Percentiles rank a stretch among this genome's conserved stretches.
These are phyloP conservation scores for Brevipalpus yothersi DNA, from an alignment of 1,140 invertebrate species.

Conservation along the genomic window DNA sequence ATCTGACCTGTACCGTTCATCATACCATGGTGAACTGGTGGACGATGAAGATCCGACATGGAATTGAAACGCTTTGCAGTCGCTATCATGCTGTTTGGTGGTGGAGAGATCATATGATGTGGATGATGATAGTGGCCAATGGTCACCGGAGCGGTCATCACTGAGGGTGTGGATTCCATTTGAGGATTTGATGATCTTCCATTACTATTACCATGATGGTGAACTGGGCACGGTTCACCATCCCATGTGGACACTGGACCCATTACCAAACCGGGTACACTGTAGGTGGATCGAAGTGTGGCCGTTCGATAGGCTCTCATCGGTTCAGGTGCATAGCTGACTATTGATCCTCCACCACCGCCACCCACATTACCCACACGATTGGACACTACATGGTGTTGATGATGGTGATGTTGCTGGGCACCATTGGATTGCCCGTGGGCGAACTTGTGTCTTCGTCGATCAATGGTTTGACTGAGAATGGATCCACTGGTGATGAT, in stretches of 20 bases:
- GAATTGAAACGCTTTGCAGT: not conserved
- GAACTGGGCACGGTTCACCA: conserved; percentile 13
- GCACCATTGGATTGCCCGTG: not conserved
- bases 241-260: conserved; percentile 7
- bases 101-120: not conserved
- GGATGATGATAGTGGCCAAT: not conserved
- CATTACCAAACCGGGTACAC: conserved; percentile 11
- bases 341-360: not conserved
- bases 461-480: not conserved
- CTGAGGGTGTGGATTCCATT: not conserved
- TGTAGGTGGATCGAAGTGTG: conserved; percentile 12
- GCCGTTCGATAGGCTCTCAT: not conserved
- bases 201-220: not conserved
- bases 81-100: not conserved
- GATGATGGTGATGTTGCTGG: no score
- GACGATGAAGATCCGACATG: not conserved
- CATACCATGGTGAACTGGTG: not conserved
- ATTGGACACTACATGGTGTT: no score
- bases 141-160: not conserved
- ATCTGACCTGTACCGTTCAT: no score
- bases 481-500: not conserved
- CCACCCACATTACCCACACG: no score
- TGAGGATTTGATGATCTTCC: not conserved
- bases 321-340: not conserved
- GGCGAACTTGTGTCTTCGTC: not conserved